Base-by-base conservation (phyloP, 1,140 invertebrate genomes). In the Drosophila trapezifrons region DNA sequence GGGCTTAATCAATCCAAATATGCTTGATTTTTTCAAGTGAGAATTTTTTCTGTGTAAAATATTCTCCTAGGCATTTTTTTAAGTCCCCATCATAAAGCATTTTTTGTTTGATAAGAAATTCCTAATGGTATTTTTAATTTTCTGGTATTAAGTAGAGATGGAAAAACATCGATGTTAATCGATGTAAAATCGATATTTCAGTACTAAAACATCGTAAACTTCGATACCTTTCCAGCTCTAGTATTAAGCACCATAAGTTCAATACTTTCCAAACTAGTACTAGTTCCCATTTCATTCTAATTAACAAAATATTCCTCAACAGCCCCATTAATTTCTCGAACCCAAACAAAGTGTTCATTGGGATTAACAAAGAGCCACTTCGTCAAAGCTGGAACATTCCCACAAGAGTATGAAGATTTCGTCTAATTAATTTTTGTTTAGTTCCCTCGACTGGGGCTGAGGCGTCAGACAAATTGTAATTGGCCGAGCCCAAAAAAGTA, bases 381-480 rank as follows among this genome's bases (percentile, higher is more conserved):
- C 3, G 7, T 38, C 7, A 13, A 27, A 29, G 10, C 25, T 20
- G 10, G 10, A 66, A 65, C 29, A 29, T 27, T 4, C 42, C 18
- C 9, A 12, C 18, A 32, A 69, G 67, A 35, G 67, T 57, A 71
- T 71, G 22, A 37, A 32, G 13, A 35, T 58, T 27, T 71, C 67
- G 65, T 17, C 51, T 32, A 71, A 56, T 29, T 57, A 20, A 47
- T 40, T 71, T n/a, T 35, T 49, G 17, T 51, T 35, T 37, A 49
- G 12, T 45, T 66, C 18, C 63, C 40, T 71, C 65, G 13, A 65
- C 60, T 54, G 74, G 37, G 75, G 45, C 45, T 67, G 35, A 49
- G 38, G 56, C 66, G 37, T 29, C 57, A 67, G 64, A 47, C 57
- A 37, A 70, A 75, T 78, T 86, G 83, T 86, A 85, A 85, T 87